These are phyloP conservation scores for Onchidella celtica DNA, from an alignment of 2,888 invertebrate genomes.

Conservation along the genomic window DNA sequence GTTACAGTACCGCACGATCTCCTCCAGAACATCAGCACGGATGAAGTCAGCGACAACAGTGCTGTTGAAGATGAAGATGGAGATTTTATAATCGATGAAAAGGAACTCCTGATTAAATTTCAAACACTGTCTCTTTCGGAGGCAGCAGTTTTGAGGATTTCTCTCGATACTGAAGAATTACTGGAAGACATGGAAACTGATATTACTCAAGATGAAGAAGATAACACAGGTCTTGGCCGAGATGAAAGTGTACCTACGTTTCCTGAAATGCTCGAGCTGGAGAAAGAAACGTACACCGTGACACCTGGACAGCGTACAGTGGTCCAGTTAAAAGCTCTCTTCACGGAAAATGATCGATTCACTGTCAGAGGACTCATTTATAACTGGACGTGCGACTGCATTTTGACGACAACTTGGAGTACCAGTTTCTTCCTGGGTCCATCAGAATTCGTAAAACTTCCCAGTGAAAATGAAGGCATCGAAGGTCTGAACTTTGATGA, in stretches of 20 bases:
- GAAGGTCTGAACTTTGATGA: not conserved
- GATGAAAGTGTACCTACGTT: not conserved
- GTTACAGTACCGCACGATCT: not conserved
- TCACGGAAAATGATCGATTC: conserved; percentile 13
- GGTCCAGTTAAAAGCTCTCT: not conserved
- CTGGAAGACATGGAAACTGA: too few relatives aligned
- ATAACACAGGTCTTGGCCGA: not conserved
- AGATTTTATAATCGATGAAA: conserved; percentile 3
- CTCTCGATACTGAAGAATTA: not conserved
- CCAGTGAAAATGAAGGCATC: not conserved
- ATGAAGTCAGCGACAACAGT: too few relatives aligned
- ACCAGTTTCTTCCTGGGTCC: not conserved
- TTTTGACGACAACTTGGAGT: conserved; percentile 11
- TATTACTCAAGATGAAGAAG: not conserved
- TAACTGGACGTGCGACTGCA: conserved; percentile 1
- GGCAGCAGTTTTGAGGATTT: conserved; percentile 11
- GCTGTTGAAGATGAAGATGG: not conserved
- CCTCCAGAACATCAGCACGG: not conserved
- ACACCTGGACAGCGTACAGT: not conserved
- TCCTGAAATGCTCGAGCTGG: conserved; percentile 9
- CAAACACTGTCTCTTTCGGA: not conserved
- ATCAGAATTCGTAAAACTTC: conserved; percentile 2
- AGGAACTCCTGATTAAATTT: conserved; percentile 13
- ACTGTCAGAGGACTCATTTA: conserved; percentile 4
- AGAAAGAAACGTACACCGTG: not conserved